Conservation (phyloP, 2,113 vertebrate species). For the Oplegnathus fasciatus region DNA sequence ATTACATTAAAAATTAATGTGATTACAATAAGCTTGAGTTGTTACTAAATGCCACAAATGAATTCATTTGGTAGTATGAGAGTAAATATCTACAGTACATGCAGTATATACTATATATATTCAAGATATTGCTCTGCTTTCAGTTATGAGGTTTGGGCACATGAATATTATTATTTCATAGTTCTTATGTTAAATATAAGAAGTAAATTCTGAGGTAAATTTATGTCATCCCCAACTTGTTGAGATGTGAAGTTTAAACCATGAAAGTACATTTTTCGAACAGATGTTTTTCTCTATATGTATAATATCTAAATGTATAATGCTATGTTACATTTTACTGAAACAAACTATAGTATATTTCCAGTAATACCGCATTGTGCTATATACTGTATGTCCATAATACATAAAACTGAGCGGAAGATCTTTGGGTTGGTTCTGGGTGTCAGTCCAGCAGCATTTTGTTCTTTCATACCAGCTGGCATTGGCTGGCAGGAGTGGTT, state of each 20-base stretch:
- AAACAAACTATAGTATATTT: background rate
- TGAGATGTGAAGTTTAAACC: background rate
- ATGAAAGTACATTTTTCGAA: background rate
- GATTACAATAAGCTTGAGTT: background rate
- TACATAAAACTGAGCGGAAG: background rate
- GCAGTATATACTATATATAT: background rate
- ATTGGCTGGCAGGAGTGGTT: background rate
- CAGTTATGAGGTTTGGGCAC: too few species aligned
- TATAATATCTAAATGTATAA: background rate
- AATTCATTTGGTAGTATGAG: background rate
- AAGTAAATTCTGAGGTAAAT: background rate
- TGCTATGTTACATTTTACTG: background rate
- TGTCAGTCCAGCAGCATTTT: background rate
- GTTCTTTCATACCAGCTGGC: constrained; percentile 14
- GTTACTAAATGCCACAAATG: background rate
- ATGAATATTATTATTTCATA: too few species aligned
- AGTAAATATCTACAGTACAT: background rate
- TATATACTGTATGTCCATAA: too few species aligned
- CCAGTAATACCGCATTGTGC: too few species aligned
- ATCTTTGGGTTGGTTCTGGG: background rate
- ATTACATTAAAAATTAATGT: background rate
- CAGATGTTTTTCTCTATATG: background rate
- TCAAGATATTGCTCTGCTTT: too few species aligned
- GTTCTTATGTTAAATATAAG: too few species aligned
- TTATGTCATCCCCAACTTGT: background rate